Evolutionary conservation across 2,797 vertebrate species (phyloP), one percentile per base, ranked within the genome.

Genomic region (Echiichthys vipera): DNA sequence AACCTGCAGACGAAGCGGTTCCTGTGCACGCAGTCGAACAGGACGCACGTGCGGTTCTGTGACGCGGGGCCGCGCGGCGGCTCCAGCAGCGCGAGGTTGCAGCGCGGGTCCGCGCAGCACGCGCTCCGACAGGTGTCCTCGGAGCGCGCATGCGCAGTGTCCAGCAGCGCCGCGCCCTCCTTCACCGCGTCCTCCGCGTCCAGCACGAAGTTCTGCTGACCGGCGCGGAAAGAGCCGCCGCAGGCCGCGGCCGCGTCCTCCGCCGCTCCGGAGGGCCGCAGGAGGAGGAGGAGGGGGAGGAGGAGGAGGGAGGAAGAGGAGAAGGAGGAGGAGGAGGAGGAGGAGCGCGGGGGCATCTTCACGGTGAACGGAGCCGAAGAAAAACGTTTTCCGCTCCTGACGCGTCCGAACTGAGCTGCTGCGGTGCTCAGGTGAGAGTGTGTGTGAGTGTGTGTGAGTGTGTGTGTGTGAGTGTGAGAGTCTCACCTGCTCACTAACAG

Each of bases 71-170:
- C 8, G 1, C 0, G 24, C 0, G 51, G 54, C 68, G 82, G 88
- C 81, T 96, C 94, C 69, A 96, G 83, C 15, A 98, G 90, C 15
- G 95, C 97, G 79, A 98, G 74, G 84, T 97, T 96, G 67, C 98
- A 99, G 3, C 13, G 34, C 0, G 61, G 14, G 0, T 89, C 30
- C 50, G 17, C 34, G 30, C 97, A 97, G 89, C 98, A 99, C 15
- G 91, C 87, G 15, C 68, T 64, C 76, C 94, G 13, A 24, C 98
- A 99, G 32, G 89, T 92, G 37, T 88, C 77, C 20, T 69, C 50
- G 3, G 83, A 75, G 2, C 1, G 42, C n/a, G 74, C 92, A 0
- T 5, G 15, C 5, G 89, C 92, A 0, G 95, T 94, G 0, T 66
- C 81, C 68, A 98, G 74, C 77, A 96, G 95, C 2, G 82, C 93